phyloP scores from a whole-genome alignment of 2,797 vertebrate genomes.

The Poeciliopsis paucimaculata region DNA sequence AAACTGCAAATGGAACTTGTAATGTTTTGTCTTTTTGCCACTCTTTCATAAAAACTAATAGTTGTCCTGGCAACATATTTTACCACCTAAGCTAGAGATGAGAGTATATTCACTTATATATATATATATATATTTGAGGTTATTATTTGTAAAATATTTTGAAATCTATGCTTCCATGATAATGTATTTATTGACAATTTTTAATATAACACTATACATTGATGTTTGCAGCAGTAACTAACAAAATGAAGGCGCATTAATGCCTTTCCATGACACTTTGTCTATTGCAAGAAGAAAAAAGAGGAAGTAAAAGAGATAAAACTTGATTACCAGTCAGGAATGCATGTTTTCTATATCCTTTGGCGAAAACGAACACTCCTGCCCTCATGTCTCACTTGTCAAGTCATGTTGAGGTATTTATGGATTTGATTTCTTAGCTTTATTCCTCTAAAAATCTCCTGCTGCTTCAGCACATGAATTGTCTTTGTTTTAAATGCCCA shows the following conservation, averaged over 20 bases:
- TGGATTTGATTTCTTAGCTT: conserved; percentile 69
- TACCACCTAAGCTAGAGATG: neutral
- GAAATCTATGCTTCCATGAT: neutral
- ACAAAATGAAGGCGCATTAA: neutral
- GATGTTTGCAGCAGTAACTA: neutral
- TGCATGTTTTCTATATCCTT: conserved; percentile 67
- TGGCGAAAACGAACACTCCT: conserved; percentile 68
- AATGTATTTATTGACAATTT: too few relatives aligned
- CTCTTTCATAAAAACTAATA: neutral
- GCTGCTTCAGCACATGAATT: conserved; percentile 3
- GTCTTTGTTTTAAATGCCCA: conserved; percentile 7
- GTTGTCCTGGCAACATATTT: neutral
- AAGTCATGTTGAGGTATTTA: conserved; percentile 83
- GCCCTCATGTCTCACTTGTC: conserved; percentile 76
- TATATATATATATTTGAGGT: neutral
- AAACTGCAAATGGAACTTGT: neutral
- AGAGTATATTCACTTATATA: neutral
- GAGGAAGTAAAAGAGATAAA: conserved; percentile 38
- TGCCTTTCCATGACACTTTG: neutral
- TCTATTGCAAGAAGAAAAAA: conserved; percentile 4
- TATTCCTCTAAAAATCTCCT: conserved; percentile 39
- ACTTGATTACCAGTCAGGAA: conserved; percentile 58
- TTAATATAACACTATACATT: neutral
- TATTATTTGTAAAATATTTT: neutral
- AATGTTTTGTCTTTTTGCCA: neutral